These are phyloP conservation scores for Catharus bicknelli DNA, from an alignment of 2,113 vertebrate species.

Conservation along the genomic window DNA sequence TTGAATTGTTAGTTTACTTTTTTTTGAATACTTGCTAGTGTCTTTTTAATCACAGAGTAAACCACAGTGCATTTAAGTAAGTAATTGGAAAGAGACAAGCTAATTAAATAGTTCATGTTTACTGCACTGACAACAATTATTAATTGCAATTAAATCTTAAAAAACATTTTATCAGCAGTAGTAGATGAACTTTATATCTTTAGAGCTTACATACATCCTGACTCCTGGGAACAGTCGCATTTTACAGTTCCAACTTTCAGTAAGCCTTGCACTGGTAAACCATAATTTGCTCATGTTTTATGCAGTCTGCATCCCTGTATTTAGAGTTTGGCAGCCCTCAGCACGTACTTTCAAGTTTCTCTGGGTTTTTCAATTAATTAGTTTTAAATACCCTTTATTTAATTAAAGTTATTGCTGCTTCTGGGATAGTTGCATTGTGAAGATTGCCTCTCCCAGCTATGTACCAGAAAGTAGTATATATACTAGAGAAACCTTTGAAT, in stretches of 20 bases:
- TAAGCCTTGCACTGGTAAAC: background rate
- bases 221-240: background rate
- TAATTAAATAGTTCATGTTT: constrained; percentile 29
- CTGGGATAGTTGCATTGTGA: background rate
- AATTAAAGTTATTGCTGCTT: constrained; percentile 12
- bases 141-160: constrained; percentile 35
- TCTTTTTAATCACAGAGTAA: background rate
- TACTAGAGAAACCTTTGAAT: background rate
- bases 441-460: background rate
- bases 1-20: background rate
- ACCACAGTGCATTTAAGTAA: background rate
- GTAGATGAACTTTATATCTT: background rate
- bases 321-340: background rate
- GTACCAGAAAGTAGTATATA: background rate
- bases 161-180: background rate
- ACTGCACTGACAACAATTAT: background rate
- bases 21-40: background rate
- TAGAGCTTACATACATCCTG: background rate
- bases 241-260: background rate
- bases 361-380: constrained; percentile 20
- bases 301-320: background rate
- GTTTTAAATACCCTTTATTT: background rate
- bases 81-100: background rate
- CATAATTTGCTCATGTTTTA: background rate
- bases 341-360: background rate